Evolutionary conservation across 2,113 vertebrate genomes (phyloP), one percentile per base, ranked within the genome.

Genomic region (Pelodiscus sinensis): DNA sequence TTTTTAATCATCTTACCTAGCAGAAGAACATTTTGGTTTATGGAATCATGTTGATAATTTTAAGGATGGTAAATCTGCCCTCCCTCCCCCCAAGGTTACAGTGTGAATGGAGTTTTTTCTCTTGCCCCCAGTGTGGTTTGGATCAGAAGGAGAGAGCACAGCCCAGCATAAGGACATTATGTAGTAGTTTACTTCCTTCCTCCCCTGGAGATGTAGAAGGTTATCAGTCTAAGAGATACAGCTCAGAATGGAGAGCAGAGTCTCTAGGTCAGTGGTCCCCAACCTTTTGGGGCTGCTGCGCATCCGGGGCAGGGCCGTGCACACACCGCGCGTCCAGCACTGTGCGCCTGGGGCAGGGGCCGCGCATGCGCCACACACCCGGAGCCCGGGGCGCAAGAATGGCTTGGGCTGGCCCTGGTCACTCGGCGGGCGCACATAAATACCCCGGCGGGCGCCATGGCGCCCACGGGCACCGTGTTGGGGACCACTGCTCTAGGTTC

Each of bases 111-210:
- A 31, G 1, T 31, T 75, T 51, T 44, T 68, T 94, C 83, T 29
- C 65, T 21, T 3, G 3, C 7, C 31, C 1, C 1, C 57, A 54
- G 5, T 14, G 16, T 10, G 10, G 2, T 79, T 6, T 57, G n/a
- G 51, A 4, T 14, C 38, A 10, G 22, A 4, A 4, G 0, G 80
- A 25, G n/a, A 11, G n/a, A 71, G n/a, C 35, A 35, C 65, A 71
- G 65, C 18, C 8, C 18, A 71, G 31, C n/a, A 5, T 71, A 71
- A 71, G 31, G 65, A 71, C 8, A 18, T n/a, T 31, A 71, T 44
- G 44, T 44, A 44, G 44, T 44, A 44, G 44, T 44, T 44, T 44
- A 44, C 44, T 5, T 44, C 44, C 44, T 44, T 44, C 44, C 44
- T 44, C 44, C 44, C 44, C 35, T 35, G 35, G 21, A 71, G 65